A percentile compares a stretch with the other conserved stretches of the same genome.
Evolutionary conservation across 2,888 invertebrate genomes (phyloP).

Genomic region (Dermolepida albohirtum): DNA sequence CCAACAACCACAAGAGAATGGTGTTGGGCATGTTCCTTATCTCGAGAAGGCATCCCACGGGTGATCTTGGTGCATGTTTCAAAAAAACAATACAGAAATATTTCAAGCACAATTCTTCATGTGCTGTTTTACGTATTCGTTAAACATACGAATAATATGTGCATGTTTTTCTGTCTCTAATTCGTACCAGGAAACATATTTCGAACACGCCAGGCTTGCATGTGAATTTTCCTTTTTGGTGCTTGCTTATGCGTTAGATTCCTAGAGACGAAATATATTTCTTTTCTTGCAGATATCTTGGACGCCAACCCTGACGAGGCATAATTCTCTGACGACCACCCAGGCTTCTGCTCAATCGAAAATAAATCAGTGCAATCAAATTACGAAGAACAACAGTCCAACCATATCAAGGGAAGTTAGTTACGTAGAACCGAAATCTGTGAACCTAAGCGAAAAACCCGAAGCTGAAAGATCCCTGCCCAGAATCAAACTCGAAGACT

Average conservation of each 20-base stretch:
- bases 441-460: slow-evolving; percentile 64
- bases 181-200: slow-evolving; percentile 11
- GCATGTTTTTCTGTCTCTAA: slow-evolving; percentile 28
- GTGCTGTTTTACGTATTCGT: slow-evolving; percentile 17
- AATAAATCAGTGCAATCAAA: slow-evolving; percentile 52
- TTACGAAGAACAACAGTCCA: slow-evolving; percentile 56
- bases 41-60: slow-evolving; percentile 16
- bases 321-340: slow-evolving; percentile 65
- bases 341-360: slow-evolving; percentile 53
- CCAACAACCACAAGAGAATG: slow-evolving; percentile 4
- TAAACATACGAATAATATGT: slow-evolving; percentile 3
- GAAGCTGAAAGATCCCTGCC: slow-evolving; percentile 57
- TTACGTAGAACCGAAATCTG: slow-evolving; percentile 62
- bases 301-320: slow-evolving; percentile 67
- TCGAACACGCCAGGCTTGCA: slow-evolving; percentile 33
- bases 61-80: slow-evolving; percentile 31
- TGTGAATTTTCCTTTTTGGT: slow-evolving; percentile 30
- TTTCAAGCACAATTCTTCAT: slow-evolving; percentile 12
- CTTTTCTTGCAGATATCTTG: slow-evolving; percentile 63
- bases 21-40: slow-evolving; percentile 23
- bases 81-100: slow-evolving; percentile 9
- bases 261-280: slow-evolving; percentile 28
- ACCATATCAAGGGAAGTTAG: slow-evolving; percentile 55
- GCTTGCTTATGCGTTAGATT: slow-evolving; percentile 6
- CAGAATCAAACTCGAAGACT: slow-evolving; percentile 59